A percentile compares a stretch with the other conserved stretches of the same genome.
Conservation (phyloP, 92 coral and sea anemone genomes). For the Galaxea fascicularis region DNA sequence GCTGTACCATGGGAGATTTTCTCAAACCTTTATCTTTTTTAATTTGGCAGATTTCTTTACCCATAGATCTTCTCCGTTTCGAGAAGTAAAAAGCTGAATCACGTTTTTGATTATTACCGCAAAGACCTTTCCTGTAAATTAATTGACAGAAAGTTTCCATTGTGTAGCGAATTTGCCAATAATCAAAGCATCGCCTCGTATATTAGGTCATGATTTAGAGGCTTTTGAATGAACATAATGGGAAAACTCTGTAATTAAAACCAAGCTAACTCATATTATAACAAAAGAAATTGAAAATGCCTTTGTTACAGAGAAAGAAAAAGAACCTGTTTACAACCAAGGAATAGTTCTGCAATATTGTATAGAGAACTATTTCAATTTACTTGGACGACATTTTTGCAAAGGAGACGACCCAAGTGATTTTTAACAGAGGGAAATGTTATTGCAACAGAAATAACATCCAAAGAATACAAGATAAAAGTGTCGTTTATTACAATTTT, state of each 20-base stretch:
- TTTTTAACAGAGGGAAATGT: slow-evolving; percentile 29
- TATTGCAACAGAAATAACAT: slow-evolving; percentile 20
- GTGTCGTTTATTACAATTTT: slow-evolving; percentile 71
- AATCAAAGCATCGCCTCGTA: slow-evolving; percentile 81
- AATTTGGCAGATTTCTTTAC: not conserved
- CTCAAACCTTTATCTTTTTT: too few species aligned
- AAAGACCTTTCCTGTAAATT: slow-evolving; percentile 64
- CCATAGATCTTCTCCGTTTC: not conserved
- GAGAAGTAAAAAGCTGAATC: not conserved
- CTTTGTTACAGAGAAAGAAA: slow-evolving; percentile 21
- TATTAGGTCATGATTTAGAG: slow-evolving; percentile 72
- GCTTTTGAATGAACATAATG: slow-evolving; percentile 81
- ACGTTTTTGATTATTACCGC: slow-evolving; percentile 27
- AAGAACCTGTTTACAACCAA: not conserved
- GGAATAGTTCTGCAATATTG: too few species aligned
- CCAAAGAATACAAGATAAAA: slow-evolving; percentile 41
- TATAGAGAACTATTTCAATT: not conserved
- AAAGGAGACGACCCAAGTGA: not conserved
- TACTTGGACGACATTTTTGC: not conserved
- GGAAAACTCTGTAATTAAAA: slow-evolving; percentile 88
- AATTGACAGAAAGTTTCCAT: slow-evolving; percentile 71
- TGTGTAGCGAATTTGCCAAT: slow-evolving; percentile 69
- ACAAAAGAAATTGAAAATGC: slow-evolving; percentile 52
- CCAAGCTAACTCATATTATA: slow-evolving; percentile 42
- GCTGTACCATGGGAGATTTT: too few species aligned